Evolutionary conservation across 2,888 invertebrate genomes (phyloP), one percentile per base, ranked within the genome.

Genomic region (Muschampia plurimacula): DNA sequence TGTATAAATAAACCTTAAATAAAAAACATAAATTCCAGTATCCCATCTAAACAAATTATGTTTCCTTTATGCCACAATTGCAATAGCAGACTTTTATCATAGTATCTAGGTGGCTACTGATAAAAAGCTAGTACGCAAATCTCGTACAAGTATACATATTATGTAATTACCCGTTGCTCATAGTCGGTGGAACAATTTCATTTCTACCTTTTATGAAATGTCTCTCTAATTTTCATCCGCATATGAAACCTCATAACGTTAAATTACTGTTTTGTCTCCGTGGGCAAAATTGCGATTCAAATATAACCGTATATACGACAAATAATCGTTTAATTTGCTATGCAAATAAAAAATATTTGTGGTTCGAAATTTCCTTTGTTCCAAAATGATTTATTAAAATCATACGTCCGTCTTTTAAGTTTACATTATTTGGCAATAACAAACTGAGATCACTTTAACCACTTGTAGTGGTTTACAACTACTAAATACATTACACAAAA

Each of bases 221-320:
- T 67, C 39, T 44, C 62, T 44, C 62, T 67, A 39, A 67, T 66
- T 67, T 72, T 55, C 41, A 60, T 72, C 52, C 62, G 52, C 32
- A 49, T 41, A 67, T 67, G 57, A 67, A 72, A 72, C 39, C 46
- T 72, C 62, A 72, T 72, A 64, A 70, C 32, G 41, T 49, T 41
- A 67, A 67, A 72, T 72, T 72, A 55, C 62, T 28, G 65, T 59
- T 69, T 63, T 69, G 68, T 69, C 60, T 52, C 59, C n/a, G 65
- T 46, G 15, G 22, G 41, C 41, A 52, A 71, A 71, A 67, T 72
- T 72, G 28, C 28, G 49, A 72, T 72, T 67, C n/a, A 46, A 36
- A 60, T 62, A 62, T 46, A 52, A 52, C 8, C 15, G 52, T 52
- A 52, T 55, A 44, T 52, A 12, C 36, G 22, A 63, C 12, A 22